Conservation (phyloP, 1,140 invertebrate species). For the Hydropsyche tenuis region DNA sequence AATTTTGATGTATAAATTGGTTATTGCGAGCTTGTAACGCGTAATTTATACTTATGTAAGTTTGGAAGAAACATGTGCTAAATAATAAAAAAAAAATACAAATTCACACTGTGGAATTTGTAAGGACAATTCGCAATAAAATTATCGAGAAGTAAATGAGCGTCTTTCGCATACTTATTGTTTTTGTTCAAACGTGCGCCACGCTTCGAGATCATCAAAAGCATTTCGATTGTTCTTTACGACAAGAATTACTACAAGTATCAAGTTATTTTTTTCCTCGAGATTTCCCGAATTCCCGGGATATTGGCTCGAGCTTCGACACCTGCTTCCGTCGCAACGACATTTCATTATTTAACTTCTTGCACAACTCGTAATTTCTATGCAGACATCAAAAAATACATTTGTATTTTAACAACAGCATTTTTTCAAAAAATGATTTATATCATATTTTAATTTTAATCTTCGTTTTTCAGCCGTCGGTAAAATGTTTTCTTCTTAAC, state of each 20-base stretch:
- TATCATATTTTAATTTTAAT: too few relatives aligned
- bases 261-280: conserved; percentile 3
- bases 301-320: conserved; percentile 33
- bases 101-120: not conserved
- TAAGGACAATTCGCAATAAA: conserved; percentile 5
- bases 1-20: too few relatives aligned
- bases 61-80: too few relatives aligned
- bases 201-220: not conserved
- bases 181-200: not conserved
- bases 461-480: too few relatives aligned
- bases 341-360: not conserved
- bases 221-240: conserved; percentile 22
- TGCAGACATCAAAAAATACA: not conserved
- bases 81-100: too few relatives aligned
- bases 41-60: too few relatives aligned
- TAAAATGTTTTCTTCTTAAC: too few relatives aligned
- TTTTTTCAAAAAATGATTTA: too few relatives aligned
- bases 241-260: conserved; percentile 18
- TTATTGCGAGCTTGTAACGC: too few relatives aligned
- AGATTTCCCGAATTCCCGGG: conserved; percentile 35
- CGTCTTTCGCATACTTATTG: not conserved
- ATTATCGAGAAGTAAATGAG: not conserved
- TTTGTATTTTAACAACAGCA: too few relatives aligned
- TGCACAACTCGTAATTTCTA: not conserved
- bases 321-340: conserved; percentile 42